Evolutionary conservation across 2,113 vertebrate genomes (phyloP), one percentile per base, ranked within the genome.

Genomic region (Pseudopodoces humilis): DNA sequence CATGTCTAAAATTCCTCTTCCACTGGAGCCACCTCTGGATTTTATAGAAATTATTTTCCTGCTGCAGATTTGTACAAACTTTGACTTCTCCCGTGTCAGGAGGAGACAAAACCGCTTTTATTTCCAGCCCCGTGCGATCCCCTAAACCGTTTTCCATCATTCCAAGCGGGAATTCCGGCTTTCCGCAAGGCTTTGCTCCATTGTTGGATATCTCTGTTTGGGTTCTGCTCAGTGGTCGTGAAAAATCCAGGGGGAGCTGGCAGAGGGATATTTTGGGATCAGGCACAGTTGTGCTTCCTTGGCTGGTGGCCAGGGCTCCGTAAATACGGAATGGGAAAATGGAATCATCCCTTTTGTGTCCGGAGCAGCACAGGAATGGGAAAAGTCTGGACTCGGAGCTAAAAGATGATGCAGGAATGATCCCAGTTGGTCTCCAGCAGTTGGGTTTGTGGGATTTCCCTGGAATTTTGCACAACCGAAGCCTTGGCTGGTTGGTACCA

Each of bases 1-100:
- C 0, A 0, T 31, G 12, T 11, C 7, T 25, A 8, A 76, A 86
- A 86, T 58, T 86, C 8, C 25, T 20, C 31, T 43, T 60, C 70
- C 5, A 0, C 52, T n/a, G 46, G n/a, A 83, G 9, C 17, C 0
- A 0, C 23, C 63, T 86, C 37, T 52, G 23, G 6, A 4, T 70
- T 58, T 53, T 53, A 13, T 2, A 43, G 19, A 4, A 55, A 33
- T 25, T 6, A 44, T 47, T 78, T 63, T 64, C 35, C 31, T 41
- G 22, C 28, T 60, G 49, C 10, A 46, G 44, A 15, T 68, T 72
- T 18, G 19, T 24, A 10, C 56, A 22, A 79, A 44, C 22, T 63
- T 6, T 2, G 1, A 15, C 27, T 44, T 15, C 16, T 37, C 28
- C 33, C 27, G 1, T 3, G 16, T 15, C 44, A 33, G 64, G n/a